Base-by-base conservation (phyloP, 2,797 vertebrate genomes). In the Galagoides demidoff region DNA sequence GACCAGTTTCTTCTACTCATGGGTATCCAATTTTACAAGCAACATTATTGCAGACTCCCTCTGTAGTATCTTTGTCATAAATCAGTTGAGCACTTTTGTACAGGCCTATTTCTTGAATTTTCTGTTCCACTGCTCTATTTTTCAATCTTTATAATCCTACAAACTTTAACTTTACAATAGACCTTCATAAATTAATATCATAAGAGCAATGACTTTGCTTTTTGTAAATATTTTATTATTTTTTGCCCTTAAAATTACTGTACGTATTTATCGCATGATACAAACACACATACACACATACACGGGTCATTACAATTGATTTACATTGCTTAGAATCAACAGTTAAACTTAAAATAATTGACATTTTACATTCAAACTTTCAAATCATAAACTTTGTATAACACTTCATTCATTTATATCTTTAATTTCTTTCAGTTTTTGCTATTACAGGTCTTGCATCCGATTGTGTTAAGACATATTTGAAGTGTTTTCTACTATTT, bases 341-440 rank as follows among this genome's bases (percentile, higher is more conserved):
- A 55, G 10, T 68, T 37, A 39, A 57, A 57, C 74, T 91, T 57
- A 22, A 91, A 85, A 68, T 0, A 77, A 64, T 0, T 90, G 22
- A 43, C 3, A 78, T 45, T 76, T 86, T 57, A 43, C 7, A 57
- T n/a, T 27, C 57, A 22, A 49, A 27, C 34, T 89, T 84, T 22
- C 39, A 63, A 10, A 87, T 19, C n/a, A 39, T 57, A 39, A 70
- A 84, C 4, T 63, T 68, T 23, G 1, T 16, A 45, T 43, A 73
- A 66, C 7, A 2, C 14, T 82, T 92, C 17, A 86, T 55, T 93
- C 92, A 85, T 63, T 74, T 84, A n/a, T 3, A 39, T 45, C 3
- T 77, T 77, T 73, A 31, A 34, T 61, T 94, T 90, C 19, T 74
- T 11, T 87, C n/a, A 78, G 55, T 31, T 89, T 94, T 90, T 39